Percentiles rank a stretch among this genome's conserved stretches.
Evolutionary conservation across 2,113 vertebrate species (phyloP).

Genomic region (Xiphophorus maculatus): DNA sequence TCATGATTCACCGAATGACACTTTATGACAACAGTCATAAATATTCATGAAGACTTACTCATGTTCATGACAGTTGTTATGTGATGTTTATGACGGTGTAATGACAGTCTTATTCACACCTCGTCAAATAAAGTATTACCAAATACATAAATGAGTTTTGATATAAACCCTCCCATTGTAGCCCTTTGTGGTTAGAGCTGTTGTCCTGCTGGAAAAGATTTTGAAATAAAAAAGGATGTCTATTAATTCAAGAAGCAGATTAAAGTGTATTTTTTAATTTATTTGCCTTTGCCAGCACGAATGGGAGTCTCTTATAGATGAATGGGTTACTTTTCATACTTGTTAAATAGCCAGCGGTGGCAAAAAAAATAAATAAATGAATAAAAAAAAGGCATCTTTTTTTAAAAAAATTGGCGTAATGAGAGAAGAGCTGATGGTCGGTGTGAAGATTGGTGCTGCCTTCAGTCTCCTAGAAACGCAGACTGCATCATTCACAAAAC

Average conservation of each 20-base stretch:
- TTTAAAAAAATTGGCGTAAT: neutral
- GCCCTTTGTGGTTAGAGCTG: slow-evolving; percentile 3
- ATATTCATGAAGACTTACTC: too few relatives aligned
- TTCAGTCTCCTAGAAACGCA: slow-evolving; percentile 9
- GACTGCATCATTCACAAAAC: neutral
- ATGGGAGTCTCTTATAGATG: neutral
- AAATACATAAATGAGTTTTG: too few relatives aligned
- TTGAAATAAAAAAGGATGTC: slow-evolving; percentile 2
- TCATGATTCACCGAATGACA: too few relatives aligned
- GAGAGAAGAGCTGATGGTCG: slow-evolving; percentile 9
- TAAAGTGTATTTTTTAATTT: neutral
- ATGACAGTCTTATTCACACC: too few relatives aligned
- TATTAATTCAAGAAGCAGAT: neutral
- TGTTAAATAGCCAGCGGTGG: neutral
- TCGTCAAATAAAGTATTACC: too few relatives aligned
- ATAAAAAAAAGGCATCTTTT: neutral
- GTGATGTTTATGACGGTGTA: too few relatives aligned
- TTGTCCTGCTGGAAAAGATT: neutral
- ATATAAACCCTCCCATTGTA: neutral
- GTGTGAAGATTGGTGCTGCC: slow-evolving; percentile 11
- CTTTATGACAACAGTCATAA: too few relatives aligned
- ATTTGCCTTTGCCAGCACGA: neutral
- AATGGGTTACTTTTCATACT: neutral
- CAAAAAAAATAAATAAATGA: neutral
- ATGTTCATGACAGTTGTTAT: too few relatives aligned